Percentiles rank a stretch among this genome's conserved stretches.
Evolutionary conservation across 2,888 invertebrate genomes (phyloP).

Genomic region (Papilio elwesi): DNA sequence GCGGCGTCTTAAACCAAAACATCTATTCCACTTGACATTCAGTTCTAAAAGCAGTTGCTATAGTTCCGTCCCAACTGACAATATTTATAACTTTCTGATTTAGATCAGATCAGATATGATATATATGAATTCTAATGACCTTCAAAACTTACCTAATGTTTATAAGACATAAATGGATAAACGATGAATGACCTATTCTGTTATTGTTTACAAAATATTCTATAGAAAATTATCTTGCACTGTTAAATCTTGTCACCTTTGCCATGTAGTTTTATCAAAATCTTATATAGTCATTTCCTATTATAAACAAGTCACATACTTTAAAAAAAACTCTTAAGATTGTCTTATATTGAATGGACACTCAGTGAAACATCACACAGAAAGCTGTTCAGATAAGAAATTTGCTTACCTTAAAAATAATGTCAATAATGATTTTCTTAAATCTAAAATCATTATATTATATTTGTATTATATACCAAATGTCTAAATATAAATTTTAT

Average conservation of each 20-base stretch:
- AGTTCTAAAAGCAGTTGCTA: background rate
- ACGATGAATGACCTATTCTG: conserved; percentile 8
- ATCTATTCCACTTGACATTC: conserved; percentile 21
- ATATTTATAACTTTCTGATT: background rate
- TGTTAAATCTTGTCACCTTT: too few relatives aligned
- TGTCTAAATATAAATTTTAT: conserved; percentile 18
- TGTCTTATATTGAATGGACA: too few relatives aligned
- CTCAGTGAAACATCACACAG: too few relatives aligned
- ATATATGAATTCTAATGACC: conserved; percentile 1
- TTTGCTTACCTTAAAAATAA: too few relatives aligned
- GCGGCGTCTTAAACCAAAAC: conserved; percentile 17
- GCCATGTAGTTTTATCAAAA: too few relatives aligned
- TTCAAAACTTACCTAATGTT: background rate
- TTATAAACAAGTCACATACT: too few relatives aligned
- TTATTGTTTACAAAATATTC: conserved; percentile 3
- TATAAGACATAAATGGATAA: conserved; percentile 15
- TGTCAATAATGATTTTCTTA: too few relatives aligned
- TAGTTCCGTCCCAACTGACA: background rate
- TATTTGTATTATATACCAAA: background rate
- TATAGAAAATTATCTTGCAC: background rate
- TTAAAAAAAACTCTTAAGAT: too few relatives aligned
- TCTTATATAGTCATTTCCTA: too few relatives aligned
- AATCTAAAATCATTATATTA: too few relatives aligned
- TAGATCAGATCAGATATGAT: too few relatives aligned
- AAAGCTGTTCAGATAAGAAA: too few relatives aligned